Conservation (phyloP, 2,113 vertebrate species). For the Trematomus loennbergii region DNA sequence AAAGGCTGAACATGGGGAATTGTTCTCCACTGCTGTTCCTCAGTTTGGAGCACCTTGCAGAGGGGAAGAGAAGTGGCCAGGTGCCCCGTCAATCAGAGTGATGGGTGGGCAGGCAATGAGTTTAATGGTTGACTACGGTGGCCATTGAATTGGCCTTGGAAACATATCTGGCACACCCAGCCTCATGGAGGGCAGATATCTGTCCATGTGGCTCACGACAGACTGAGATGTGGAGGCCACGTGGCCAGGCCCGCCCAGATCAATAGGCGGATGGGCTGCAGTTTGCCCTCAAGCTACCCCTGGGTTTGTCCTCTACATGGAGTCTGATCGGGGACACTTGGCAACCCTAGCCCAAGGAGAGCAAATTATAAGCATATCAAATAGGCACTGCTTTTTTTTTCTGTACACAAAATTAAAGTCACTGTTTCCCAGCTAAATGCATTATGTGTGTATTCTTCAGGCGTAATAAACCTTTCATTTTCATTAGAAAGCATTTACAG, state of each 20-base stretch:
- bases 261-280: constrained; percentile 37
- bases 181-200: constrained; percentile 20
- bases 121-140: constrained; percentile 48
- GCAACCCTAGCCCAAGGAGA: not conserved
- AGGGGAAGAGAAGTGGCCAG: not conserved
- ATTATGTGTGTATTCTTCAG: not conserved
- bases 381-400: not conserved
- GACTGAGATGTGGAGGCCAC: constrained; percentile 25
- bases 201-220: constrained; percentile 31
- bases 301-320: constrained; percentile 11
- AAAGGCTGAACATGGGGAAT: constrained; percentile 14
- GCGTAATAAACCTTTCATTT: not conserved
- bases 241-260: constrained; percentile 8
- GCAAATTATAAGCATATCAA: not conserved
- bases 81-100: constrained; percentile 23
- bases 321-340: not conserved
- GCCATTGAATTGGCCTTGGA: constrained; percentile 54
- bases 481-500: constrained; percentile 1
- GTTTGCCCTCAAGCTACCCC: constrained; percentile 24
- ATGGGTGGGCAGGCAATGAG: constrained; percentile 29
- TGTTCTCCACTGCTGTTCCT: constrained; percentile 4
- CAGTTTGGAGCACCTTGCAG: constrained; percentile 3
- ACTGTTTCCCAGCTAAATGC: not conserved
- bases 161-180: constrained; percentile 41
- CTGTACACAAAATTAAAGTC: not conserved